These are phyloP conservation scores for Argyresthia albistria DNA, from an alignment of 2,888 invertebrate genomes.

Conservation along the genomic window DNA sequence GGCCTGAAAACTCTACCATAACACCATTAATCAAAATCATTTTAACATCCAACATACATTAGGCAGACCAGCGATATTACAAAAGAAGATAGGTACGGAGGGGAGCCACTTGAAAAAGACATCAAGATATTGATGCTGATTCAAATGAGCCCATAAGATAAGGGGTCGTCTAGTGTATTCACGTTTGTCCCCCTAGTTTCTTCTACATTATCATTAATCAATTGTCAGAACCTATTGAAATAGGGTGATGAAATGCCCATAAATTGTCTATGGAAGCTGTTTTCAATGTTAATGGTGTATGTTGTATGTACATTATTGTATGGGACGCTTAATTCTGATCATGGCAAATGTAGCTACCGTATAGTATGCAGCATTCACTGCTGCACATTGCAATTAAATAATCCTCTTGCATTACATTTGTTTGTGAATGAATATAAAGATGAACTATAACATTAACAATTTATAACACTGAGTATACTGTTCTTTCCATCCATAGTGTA, in stretches of 20 bases:
- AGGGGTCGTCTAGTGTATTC: conserved; percentile 9
- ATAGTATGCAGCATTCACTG: too few species aligned
- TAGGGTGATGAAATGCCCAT: conserved; percentile 60
- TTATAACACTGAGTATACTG: too few species aligned
- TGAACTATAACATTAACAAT: too few species aligned
- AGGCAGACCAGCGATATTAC: conserved; percentile 20
- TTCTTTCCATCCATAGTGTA: too few species aligned
- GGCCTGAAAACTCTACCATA: too few species aligned
- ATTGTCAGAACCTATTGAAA: conserved; percentile 55
- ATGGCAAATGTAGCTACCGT: too few species aligned
- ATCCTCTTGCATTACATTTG: too few species aligned
- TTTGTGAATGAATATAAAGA: too few species aligned
- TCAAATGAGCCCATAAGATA: conserved; percentile 23
- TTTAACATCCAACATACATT: conserved; percentile 17
- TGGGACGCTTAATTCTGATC: too few species aligned
- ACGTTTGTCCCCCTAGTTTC: conserved; percentile 14
- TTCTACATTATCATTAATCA: conserved; percentile 58
- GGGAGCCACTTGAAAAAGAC: conserved; percentile 21
- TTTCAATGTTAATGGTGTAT: conserved; percentile 29
- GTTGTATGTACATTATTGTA: neutral
- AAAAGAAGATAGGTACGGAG: conserved; percentile 16
- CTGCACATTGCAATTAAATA: too few species aligned
- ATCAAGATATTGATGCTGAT: conserved; percentile 23
- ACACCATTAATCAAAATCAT: neutral
- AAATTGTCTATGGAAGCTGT: conserved; percentile 47